Evolutionary conservation across 2,888 invertebrate species (phyloP).

Genomic region (Hedya salicella): DNA sequence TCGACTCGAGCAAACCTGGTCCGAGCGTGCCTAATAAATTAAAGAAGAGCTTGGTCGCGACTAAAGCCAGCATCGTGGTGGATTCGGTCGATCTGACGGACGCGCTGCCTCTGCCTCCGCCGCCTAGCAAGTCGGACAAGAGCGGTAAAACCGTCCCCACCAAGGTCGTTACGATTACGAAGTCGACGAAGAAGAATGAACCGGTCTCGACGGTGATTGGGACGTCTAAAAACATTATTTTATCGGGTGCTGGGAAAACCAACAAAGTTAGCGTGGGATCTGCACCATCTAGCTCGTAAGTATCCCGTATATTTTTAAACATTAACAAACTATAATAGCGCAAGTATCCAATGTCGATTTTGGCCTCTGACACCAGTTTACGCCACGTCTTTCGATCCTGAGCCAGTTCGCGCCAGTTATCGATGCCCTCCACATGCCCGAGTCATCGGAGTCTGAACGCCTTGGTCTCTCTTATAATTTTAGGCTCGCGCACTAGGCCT

Average conservation of each 20-base stretch:
- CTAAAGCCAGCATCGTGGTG: not conserved
- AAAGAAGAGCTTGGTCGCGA: not conserved
- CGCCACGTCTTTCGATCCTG: too few species aligned
- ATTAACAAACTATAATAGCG: too few species aligned
- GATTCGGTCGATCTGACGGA: conserved; percentile 45
- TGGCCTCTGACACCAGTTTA: too few species aligned
- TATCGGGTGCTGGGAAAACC: conserved; percentile 48
- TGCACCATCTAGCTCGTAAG: conserved; percentile 32
- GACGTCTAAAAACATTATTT: conserved; percentile 54
- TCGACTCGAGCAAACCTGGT: not conserved
- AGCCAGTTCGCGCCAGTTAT: too few species aligned
- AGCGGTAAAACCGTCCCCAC: not conserved
- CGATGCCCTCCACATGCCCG: too few species aligned
- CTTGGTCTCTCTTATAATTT: too few species aligned
- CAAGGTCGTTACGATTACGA: not conserved
- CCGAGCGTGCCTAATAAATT: not conserved
- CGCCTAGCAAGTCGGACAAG: conserved; percentile 24
- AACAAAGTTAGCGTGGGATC: conserved; percentile 9
- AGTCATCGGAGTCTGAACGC: too few species aligned
- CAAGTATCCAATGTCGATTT: too few species aligned
- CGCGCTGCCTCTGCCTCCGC: not conserved
- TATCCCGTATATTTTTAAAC: not conserved
- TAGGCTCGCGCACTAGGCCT: too few species aligned
- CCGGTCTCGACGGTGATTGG: conserved; percentile 40
- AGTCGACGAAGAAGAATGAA: conserved; percentile 16